Conservation (phyloP, 2,113 vertebrate genomes). For the Theristicus caerulescens region DNA sequence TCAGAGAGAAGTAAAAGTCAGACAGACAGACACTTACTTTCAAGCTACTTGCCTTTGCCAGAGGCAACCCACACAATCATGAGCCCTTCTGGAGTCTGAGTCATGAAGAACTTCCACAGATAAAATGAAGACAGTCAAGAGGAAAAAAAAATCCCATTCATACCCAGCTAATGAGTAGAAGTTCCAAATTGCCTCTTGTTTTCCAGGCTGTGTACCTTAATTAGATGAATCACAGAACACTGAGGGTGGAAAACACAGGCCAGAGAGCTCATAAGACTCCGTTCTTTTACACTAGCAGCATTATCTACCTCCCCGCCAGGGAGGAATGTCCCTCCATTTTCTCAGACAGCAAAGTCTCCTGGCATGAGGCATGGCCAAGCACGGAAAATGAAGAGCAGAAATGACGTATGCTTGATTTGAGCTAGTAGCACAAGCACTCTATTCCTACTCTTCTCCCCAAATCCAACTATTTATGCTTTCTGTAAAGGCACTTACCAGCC, state of each 20-base stretch:
- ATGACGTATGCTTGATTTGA: not conserved
- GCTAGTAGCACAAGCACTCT: not conserved
- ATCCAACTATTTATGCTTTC: not conserved
- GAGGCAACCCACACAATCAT: constrained; percentile 55
- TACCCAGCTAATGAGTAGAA: constrained; percentile 25
- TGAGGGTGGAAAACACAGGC: not conserved
- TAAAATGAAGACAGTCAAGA: constrained; percentile 43
- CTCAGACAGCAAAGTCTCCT: not conserved
- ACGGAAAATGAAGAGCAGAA: not conserved
- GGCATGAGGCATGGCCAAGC: not conserved
- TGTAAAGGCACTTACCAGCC: not conserved
- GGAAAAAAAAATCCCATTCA: constrained; percentile 17
- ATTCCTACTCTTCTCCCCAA: not conserved
- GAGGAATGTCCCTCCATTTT: not conserved
- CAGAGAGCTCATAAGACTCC: constrained; percentile 21
- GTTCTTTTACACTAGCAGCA: constrained; percentile 28
- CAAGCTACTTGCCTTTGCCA: constrained; percentile 51
- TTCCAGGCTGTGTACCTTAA: constrained; percentile 41
- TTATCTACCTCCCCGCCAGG: not conserved
- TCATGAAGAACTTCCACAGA: constrained; percentile 9
- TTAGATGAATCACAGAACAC: constrained; percentile 54
- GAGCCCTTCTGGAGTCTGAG: constrained; percentile 61
- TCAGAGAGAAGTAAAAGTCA: constrained; percentile 42
- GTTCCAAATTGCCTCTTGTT: constrained; percentile 51
- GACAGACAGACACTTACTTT: constrained; percentile 51